Evolutionary conservation across 2,113 vertebrate species (phyloP).

Genomic region (Grammomys dolichurus): DNA sequence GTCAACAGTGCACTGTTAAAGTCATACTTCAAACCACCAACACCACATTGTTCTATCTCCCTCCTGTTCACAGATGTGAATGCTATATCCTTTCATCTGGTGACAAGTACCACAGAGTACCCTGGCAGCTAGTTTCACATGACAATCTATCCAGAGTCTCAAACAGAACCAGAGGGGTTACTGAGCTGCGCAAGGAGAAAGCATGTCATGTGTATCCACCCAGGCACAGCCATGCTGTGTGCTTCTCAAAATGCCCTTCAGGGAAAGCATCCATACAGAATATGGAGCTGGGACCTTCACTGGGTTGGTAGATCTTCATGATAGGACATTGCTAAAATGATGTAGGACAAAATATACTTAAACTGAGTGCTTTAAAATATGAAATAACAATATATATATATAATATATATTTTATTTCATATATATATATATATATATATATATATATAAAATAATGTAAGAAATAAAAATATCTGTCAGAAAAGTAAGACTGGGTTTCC

Average conservation of each 20-base stretch:
- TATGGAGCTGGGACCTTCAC: background rate
- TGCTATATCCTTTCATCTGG: background rate
- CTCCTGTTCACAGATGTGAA: background rate
- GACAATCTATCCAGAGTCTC: background rate
- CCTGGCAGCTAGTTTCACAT: background rate
- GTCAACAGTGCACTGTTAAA: background rate
- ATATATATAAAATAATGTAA: no score
- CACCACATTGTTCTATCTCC: no score
- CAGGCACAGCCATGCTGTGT: no score
- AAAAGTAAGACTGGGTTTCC: background rate
- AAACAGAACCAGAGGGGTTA: background rate
- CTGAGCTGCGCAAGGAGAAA: background rate
- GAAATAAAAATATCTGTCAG: background rate
- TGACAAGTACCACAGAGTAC: background rate
- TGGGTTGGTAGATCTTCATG: background rate
- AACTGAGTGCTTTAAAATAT: background rate
- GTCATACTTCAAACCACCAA: background rate
- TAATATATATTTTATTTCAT: no score
- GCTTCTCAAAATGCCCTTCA: background rate
- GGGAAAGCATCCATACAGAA: background rate
- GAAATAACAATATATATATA: background rate
- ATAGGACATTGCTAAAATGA: background rate
- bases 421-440: background rate
- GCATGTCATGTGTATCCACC: background rate
- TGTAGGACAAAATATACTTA: background rate